Percentiles rank a stretch among this genome's conserved stretches.
These are phyloP conservation scores for Pectinophora gossypiella DNA, from an alignment of 1,140 invertebrate genomes.

Conservation along the genomic window DNA sequence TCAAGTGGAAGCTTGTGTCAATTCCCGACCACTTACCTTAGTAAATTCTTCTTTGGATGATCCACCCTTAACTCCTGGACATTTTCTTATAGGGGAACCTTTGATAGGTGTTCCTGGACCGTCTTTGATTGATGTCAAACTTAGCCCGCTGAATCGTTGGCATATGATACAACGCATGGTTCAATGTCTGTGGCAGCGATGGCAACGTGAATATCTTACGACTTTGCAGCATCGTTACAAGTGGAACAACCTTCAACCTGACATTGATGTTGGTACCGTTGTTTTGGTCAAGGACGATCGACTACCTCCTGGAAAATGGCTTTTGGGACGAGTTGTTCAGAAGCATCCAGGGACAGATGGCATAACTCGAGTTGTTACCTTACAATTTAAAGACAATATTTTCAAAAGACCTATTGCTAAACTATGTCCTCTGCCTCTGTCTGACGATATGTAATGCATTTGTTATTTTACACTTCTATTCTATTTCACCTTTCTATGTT, in stretches of 20 bases:
- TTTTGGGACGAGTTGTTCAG: slow-evolving; percentile 29
- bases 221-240: slow-evolving; percentile 10
- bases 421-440: no score
- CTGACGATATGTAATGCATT: background rate
- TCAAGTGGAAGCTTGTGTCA: slow-evolving; percentile 18
- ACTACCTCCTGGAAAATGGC: slow-evolving; percentile 33
- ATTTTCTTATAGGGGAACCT: slow-evolving; percentile 25
- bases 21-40: slow-evolving; percentile 12
- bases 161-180: slow-evolving; percentile 1
- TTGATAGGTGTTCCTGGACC: background rate
- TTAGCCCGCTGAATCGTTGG: background rate
- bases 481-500: no score
- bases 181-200: slow-evolving; percentile 26
- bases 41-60: slow-evolving; percentile 8
- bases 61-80: slow-evolving; percentile 28
- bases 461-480: no score
- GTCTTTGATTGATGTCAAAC: slow-evolving; percentile 1
- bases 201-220: slow-evolving; percentile 20
- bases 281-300: slow-evolving; percentile 15
- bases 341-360: slow-evolving; percentile 32
- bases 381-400: slow-evolving; percentile 22
- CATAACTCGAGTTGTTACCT: slow-evolving; percentile 31
- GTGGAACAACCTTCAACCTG: slow-evolving; percentile 6
- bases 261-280: slow-evolving; percentile 7
- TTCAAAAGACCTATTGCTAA: no score